Base-by-base conservation (phyloP, 2,113 vertebrate species). In the Mus musculus region DNA sequence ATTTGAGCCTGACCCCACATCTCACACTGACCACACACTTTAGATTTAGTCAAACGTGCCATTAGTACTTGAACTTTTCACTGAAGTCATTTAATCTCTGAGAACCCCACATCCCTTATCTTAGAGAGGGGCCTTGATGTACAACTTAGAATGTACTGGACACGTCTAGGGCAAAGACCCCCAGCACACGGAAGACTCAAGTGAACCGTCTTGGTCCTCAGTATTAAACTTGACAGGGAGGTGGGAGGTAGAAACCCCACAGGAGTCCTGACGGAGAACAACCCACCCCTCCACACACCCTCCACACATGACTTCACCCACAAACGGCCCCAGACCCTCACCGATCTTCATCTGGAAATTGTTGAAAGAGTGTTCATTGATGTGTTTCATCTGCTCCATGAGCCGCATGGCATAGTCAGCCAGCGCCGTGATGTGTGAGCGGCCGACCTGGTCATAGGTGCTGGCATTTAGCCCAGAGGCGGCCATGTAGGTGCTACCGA, bases 301-400 rank as follows among this genome's bases (percentile, higher is more conserved):
- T 26, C 11, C 63, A 28, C 42, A 42, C 67, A 65, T 16, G 24
- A 61, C 76, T 88, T 56, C 52, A 49, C 78, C 73, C 75, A 33
- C 77, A 88, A 56, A 59, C 0, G 5, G 52, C 39, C 36, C 59
- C 42, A 72, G 30, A 54, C 49, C 36, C 80, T 98, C 82, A 99
- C 99, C 99, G 24, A 99, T 99, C 98, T 99, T 99, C 99, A 99
- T 99, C 98, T 99, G 99, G 98, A 99, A 99, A 96, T 99, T 99
- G 98, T 99, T 99, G 98, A 99, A 99, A 97, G 99, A 99, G 97
- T 99, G 99, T 98, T 99, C 99, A 0, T 99, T 99, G 97, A 99
- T 99, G 97, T 99, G 99, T 93, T 99, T 99, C 99, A 99, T 99
- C 98, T 99, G 99, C 95, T 99, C 99, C 98, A 99, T 99, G 89